Conservation (phyloP, 1,140 invertebrate species). For the Aphelinus atriplicis region DNA sequence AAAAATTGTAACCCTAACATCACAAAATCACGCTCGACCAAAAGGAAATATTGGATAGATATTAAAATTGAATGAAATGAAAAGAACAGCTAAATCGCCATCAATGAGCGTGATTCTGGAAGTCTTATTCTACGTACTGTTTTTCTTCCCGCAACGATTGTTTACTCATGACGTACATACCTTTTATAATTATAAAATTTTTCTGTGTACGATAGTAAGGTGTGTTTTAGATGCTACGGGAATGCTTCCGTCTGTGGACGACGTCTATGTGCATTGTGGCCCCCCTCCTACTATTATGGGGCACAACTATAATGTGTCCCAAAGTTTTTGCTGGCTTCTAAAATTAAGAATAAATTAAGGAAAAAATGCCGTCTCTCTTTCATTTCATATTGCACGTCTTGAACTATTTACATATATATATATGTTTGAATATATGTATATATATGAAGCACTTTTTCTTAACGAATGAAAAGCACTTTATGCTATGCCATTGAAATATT, state of each 20-base stretch:
- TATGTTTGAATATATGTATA: not conserved
- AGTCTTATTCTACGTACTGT: no score
- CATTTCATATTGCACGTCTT: not conserved
- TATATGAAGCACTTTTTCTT: not conserved
- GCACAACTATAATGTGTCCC: constrained; percentile 56
- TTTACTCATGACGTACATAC: constrained; percentile 43
- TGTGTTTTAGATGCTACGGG: constrained; percentile 62
- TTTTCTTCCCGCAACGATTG: no score
- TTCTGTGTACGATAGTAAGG: constrained; percentile 59
- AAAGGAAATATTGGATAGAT: no score
- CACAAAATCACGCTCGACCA: no score
- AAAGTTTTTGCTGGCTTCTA: constrained; percentile 54
- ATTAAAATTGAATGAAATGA: no score
- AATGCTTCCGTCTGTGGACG: constrained; percentile 61
- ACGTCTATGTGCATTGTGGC: constrained; percentile 61
- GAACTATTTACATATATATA: not conserved
- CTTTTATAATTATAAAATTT: constrained; percentile 39
- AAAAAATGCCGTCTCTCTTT: not conserved
- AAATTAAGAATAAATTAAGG: constrained; percentile 4
- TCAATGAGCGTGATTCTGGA: no score
- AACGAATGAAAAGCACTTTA: constrained; percentile 6
- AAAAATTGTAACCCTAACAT: no score
- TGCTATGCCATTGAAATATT: constrained; percentile 2
- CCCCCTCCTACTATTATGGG: constrained; percentile 55
- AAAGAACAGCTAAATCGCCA: no score